These are phyloP conservation scores for Lacanobia oleracea DNA, from an alignment of 2,888 invertebrate genomes.

Conservation along the genomic window DNA sequence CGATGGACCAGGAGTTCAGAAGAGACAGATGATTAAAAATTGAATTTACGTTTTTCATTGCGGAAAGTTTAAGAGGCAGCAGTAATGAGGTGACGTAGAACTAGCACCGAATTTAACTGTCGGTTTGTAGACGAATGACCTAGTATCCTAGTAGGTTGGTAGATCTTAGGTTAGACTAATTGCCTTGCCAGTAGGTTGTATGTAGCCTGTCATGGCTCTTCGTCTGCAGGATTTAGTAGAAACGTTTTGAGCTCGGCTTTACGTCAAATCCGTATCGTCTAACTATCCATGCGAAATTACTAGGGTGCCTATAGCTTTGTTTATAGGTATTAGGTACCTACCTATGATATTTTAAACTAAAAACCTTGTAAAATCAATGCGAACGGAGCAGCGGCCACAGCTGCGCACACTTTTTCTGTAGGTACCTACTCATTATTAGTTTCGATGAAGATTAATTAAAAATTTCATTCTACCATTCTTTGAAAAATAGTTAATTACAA, in stretches of 20 bases:
- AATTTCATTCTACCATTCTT: too few species aligned
- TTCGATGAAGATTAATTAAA: too few species aligned
- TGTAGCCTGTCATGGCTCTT: constrained; percentile 17
- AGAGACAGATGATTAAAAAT: constrained; percentile 10
- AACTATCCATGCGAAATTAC: background rate
- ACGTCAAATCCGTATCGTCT: constrained; percentile 13
- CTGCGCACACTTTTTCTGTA: too few species aligned
- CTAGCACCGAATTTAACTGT: background rate
- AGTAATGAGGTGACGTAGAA: background rate
- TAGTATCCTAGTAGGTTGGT: constrained; percentile 4
- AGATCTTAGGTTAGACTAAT: constrained; percentile 22
- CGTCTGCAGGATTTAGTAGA: constrained; percentile 21
- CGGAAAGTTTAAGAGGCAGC: background rate
- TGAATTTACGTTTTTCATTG: background rate
- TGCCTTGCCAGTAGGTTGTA: constrained; percentile 13
- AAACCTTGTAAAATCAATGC: too few species aligned
- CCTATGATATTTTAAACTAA: too few species aligned
- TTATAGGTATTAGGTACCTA: background rate
- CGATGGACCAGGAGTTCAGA: constrained; percentile 28
- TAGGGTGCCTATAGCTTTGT: background rate
- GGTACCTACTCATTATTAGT: too few species aligned
- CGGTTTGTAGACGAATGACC: constrained; percentile 1
- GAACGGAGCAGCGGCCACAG: too few species aligned
- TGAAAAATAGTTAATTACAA: too few species aligned
- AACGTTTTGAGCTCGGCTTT: constrained; percentile 27